Base-by-base conservation (phyloP, 2,113 vertebrate genomes). In the Solea senegalensis region DNA sequence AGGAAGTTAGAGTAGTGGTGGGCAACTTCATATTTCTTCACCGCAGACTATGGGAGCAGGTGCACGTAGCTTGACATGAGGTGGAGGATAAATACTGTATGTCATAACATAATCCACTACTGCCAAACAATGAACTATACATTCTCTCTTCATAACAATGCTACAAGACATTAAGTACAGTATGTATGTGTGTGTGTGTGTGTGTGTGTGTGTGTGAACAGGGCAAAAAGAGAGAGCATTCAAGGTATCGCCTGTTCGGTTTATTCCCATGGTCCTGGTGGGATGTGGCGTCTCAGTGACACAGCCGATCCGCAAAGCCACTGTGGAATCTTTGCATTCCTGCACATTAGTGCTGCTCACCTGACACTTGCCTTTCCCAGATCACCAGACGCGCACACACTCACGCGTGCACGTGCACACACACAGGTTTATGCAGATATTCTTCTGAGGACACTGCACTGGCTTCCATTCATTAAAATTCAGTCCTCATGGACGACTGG, bases 311-410 rank as follows among this genome's bases (percentile, higher is more conserved):
- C 86, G 90, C 90, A 92, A 92, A 92, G 91, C 91, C 87, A 92
- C 88, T 82, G 81, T 90, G 88, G 91, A 92, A 91, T 92, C 91
- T 91, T 65, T 86, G 85, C 84, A 92, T 93, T 92, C 90, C 90
- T 85, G 76, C 86, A 90, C 88, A 93, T 93, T 93, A 93, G 92
- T 92, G 91, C 91, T 88, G 89, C 89, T 86, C 82, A 91, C 91
- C 89, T 91, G 87, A 90, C 82, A 79, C 84, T 78, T 52, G 79
- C 79, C 74, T 85, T 92, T 90, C 88, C 89, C 87, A 90, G 78
- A 79, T 85, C 71, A 64, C 56, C 62, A 73, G n/a, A n/a, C 76
- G 75, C 59, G 68, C 68, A 85, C 49, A 34, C 34, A 34, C 21
- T 21, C 52, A 28, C 52, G 13, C 52, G 12, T 26, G 61, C 62